These are phyloP conservation scores for Pholis gunnellus DNA, from an alignment of 2,113 vertebrate species.

Conservation along the genomic window DNA sequence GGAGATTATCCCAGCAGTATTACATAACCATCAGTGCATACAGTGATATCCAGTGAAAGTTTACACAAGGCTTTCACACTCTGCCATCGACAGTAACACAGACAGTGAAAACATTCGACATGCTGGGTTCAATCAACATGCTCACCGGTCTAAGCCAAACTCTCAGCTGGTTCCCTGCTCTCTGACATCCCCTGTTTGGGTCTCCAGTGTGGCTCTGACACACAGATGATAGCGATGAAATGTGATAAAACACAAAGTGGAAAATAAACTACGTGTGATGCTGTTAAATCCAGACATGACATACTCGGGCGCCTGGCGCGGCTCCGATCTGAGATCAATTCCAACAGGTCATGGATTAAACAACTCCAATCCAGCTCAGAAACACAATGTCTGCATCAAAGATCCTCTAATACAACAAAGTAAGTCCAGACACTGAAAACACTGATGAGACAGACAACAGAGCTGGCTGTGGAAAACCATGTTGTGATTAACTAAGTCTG, in stretches of 20 bases:
- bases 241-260: conserved; percentile 11
- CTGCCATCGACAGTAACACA: conserved; percentile 34
- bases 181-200: conserved; percentile 5
- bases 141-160: conserved; percentile 33
- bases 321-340: conserved; percentile 32
- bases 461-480: not conserved
- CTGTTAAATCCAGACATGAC: conserved; percentile 35
- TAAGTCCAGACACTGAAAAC: conserved; percentile 19
- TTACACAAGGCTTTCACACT: conserved; percentile 33
- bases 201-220: not conserved
- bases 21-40: conserved; percentile 45
- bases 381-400: conserved; percentile 21
- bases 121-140: conserved; percentile 39
- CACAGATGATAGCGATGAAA: conserved; percentile 8
- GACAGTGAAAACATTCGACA: conserved; percentile 39
- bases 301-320: conserved; percentile 26
- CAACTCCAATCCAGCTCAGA: not conserved
- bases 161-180: conserved; percentile 10
- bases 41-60: conserved; percentile 1
- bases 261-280: conserved; percentile 30
- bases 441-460: conserved; percentile 29
- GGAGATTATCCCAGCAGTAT: conserved; percentile 32
- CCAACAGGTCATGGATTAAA: conserved; percentile 35
- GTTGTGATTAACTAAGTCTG: conserved; percentile 28
- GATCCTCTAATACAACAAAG: conserved; percentile 33